phyloP scores from a whole-genome alignment of 2,113 vertebrate species.

The Pipra filicauda region DNA sequence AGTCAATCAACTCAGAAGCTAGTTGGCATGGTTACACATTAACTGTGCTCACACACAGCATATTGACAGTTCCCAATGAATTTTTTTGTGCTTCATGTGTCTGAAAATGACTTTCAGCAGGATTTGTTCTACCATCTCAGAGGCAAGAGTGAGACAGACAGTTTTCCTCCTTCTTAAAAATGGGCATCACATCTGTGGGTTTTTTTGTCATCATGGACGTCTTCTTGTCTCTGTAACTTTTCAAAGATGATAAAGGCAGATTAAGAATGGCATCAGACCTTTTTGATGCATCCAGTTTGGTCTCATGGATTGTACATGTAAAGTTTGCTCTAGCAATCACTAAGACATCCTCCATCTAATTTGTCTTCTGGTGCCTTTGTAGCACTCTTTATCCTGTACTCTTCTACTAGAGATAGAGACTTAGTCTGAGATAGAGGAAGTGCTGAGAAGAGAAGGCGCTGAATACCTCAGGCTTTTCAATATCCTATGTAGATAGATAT shows the following conservation, averaged over 20 bases:
- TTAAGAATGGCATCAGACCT: not conserved
- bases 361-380: not conserved
- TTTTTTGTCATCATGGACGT: not conserved
- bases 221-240: not conserved
- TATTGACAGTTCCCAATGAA: not conserved
- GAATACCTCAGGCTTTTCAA: not conserved
- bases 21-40: not conserved
- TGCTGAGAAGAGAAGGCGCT: not conserved
- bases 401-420: not conserved
- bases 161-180: not conserved
- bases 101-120: not conserved
- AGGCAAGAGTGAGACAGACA: not conserved
- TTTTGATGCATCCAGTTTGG: not conserved
- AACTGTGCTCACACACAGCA: not conserved
- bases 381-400: not conserved
- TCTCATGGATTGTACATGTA: not conserved
- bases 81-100: not conserved
- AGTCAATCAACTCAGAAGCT: not conserved
- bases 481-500: not conserved
- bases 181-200: not conserved
- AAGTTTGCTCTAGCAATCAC: not conserved
- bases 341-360: not conserved
- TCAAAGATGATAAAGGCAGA: not conserved
- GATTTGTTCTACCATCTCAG: not conserved
- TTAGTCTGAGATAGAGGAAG: not conserved